Base-by-base conservation (phyloP, 2,888 invertebrate genomes). In the Ichneumoninae sp. region DNA sequence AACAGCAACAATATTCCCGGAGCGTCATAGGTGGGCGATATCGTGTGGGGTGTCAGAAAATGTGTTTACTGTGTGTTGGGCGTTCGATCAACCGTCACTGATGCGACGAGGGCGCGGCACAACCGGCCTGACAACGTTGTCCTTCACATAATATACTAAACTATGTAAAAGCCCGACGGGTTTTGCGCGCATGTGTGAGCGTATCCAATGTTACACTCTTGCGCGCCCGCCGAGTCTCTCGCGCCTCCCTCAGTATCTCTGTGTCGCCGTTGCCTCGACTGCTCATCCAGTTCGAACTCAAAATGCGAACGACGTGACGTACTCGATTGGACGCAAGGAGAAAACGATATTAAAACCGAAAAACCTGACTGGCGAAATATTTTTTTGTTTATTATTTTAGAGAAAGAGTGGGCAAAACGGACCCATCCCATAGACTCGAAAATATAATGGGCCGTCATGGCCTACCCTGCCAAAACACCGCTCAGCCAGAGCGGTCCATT, bases 21-120 rank as follows among this genome's bases (percentile, higher is more conserved):
- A 22, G 44, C 22, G 1, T 62, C 52, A 62, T 62, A 33, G 62
- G 50, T 50, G n/a, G 50, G 50, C 8, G 36, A 7, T 54, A 4
- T 68, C 44, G 83, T 70, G 83, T 80, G 78, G 83, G 82, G 87
- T 88, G 62, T 83, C 80, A 79, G 88, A 89, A 88, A 90, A 90
- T 90, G 88, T 85, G 87, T 87, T 91, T 87, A 88, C 89, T 85
- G 88, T 85, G 83, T 90, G 90, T 91, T 90, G 88, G 89, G 87
- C 83, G 87, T 85, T 86, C 88, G 87, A 91, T 91, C 89, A 88
- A 85, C 89, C 89, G 90, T 87, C 83, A 89, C 86, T 89, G 88
- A 90, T 87, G 85, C 86, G 82, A 85, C 62, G 54, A 71, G 82
- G 88, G 88, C 89, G 84, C 82, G 84, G 78, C 81, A 71, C 33